A percentile compares a stretch with the other conserved stretches of the same genome.
phyloP scores from a whole-genome alignment of 2,888 invertebrate genomes.

The Labia minor region DNA sequence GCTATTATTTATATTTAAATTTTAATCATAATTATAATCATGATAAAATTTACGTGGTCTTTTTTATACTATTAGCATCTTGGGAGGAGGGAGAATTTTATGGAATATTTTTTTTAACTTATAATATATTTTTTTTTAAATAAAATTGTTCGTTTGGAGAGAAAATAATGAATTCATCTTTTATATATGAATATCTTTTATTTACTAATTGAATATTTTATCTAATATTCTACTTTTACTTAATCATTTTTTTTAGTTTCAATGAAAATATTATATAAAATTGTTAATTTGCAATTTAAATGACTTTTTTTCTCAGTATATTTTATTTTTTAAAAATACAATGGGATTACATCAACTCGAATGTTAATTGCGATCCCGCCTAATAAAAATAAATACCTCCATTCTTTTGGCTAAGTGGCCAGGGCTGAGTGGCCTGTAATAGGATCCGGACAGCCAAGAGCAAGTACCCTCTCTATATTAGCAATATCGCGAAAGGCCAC shows the following conservation, averaged over 20 bases:
- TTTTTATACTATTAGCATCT: too few relatives aligned
- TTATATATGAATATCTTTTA: too few relatives aligned
- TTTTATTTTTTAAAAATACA: not conserved
- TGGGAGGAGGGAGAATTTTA: too few relatives aligned
- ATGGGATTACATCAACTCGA: constrained; percentile 8
- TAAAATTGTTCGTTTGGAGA: too few relatives aligned
- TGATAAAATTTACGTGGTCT: too few relatives aligned
- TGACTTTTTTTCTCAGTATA: not conserved
- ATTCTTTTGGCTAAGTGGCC: not conserved
- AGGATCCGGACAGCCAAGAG: not conserved
- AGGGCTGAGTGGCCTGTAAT: not conserved
- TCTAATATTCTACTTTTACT: not conserved
- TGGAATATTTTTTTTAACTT: too few relatives aligned
- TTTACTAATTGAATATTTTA: too few relatives aligned
- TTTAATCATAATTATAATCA: too few relatives aligned
- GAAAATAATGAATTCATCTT: too few relatives aligned
- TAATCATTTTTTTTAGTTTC: too few relatives aligned
- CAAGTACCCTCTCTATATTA: not conserved
- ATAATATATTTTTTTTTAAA: too few relatives aligned
- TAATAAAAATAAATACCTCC: constrained; percentile 5
- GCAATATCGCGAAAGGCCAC: not conserved
- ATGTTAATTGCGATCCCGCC: not conserved
- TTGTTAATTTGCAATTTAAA: constrained; percentile 1
- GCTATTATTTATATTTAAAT: too few relatives aligned
- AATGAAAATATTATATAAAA: not conserved